Conservation (phyloP, 2,113 vertebrate genomes). For the Cinclus cinclus region DNA sequence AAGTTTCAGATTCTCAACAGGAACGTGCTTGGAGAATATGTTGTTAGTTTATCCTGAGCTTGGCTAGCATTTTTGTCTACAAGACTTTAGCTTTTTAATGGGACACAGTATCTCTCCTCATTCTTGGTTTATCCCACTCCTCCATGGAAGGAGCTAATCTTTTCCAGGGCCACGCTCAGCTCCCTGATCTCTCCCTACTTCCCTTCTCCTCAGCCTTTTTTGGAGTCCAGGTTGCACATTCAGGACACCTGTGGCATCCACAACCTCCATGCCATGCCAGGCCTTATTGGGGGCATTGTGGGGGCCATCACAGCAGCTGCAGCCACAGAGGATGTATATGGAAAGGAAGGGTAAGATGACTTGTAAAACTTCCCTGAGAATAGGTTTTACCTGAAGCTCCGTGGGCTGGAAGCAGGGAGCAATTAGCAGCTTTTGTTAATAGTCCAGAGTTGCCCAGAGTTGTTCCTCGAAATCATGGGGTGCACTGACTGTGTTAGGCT, state of each 20-base stretch:
- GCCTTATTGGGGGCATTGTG: conserved; percentile 87
- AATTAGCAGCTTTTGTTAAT: neutral
- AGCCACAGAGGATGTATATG: conserved; percentile 76
- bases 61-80: neutral
- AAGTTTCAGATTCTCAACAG: neutral
- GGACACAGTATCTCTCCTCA: neutral
- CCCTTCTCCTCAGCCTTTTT: conserved; percentile 78
- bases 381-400: neutral
- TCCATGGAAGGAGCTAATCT: neutral
- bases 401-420: neutral
- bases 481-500: accelerated
- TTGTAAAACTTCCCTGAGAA: neutral
- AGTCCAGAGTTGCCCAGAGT: neutral
- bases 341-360: conserved; percentile 79
- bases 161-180: neutral
- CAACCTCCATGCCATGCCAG: conserved; percentile 92
- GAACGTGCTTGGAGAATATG: neutral
- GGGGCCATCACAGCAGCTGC: conserved; percentile 87
- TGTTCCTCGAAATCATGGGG: neutral
- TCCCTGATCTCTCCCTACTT: neutral
- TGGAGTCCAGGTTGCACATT: conserved; percentile 84
- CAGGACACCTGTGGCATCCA: conserved; percentile 96
- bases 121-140: neutral
- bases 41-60: neutral
- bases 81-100: neutral